Percentiles rank a stretch among this genome's conserved stretches.
Conservation (phyloP, 2,113 vertebrate species). For the Alouatta palliata region DNA sequence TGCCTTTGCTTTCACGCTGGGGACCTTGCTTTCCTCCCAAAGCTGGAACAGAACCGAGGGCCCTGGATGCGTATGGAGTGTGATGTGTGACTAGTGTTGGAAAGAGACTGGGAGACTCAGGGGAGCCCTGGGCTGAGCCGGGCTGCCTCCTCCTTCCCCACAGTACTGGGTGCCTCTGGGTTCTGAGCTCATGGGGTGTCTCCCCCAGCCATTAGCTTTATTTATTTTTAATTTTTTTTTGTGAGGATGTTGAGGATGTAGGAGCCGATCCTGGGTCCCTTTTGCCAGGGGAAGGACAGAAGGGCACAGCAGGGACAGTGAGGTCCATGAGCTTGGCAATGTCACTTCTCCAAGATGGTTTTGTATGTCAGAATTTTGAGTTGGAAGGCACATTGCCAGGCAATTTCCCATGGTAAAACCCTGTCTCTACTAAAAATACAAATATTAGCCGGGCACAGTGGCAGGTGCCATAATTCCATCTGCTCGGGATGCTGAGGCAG, state of each 20-base stretch:
- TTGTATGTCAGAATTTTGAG: background rate
- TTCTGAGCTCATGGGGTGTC: background rate
- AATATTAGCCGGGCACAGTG: no score
- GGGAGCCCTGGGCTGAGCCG: background rate
- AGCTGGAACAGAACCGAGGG: background rate
- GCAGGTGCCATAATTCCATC: no score
- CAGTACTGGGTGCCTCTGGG: background rate
- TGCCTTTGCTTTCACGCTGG: background rate
- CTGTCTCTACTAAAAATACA: no score
- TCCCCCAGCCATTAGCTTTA: background rate
- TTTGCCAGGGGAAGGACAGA: background rate
- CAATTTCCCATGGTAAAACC: no score
- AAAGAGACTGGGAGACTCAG: background rate
- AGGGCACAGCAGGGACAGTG: background rate
- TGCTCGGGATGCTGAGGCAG: no score
- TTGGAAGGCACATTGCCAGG: background rate
- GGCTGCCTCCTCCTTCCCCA: background rate
- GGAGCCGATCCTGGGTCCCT: background rate
- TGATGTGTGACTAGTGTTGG: background rate
- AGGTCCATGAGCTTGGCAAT: background rate
- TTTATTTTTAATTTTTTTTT: conserved; percentile 59
- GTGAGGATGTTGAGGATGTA: background rate
- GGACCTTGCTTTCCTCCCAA: background rate
- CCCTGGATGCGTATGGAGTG: background rate
- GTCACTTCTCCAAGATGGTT: background rate